These are phyloP conservation scores for Eptesicus fuscus DNA, from an alignment of 2,113 vertebrate genomes.

Conservation along the genomic window DNA sequence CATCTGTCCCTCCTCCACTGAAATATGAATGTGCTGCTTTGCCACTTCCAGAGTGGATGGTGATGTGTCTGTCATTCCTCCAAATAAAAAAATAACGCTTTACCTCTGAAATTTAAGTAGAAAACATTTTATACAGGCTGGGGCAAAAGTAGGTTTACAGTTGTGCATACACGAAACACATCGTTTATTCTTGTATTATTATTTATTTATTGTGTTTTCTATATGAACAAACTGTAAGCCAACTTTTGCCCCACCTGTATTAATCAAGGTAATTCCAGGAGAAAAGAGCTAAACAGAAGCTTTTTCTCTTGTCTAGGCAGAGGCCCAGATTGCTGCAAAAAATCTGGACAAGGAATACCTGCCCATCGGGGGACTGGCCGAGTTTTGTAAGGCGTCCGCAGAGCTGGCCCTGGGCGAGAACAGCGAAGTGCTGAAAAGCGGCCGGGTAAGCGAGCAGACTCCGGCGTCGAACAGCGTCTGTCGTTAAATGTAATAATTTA, in stretches of 20 bases:
- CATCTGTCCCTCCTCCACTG: neutral
- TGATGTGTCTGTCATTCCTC: neutral
- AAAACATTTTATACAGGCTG: neutral
- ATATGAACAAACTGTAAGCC: neutral
- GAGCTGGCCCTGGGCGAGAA: constrained; percentile 89
- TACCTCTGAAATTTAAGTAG: neutral
- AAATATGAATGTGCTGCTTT: neutral
- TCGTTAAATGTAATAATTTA: neutral
- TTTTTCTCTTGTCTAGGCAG: constrained; percentile 82
- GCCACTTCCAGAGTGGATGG: neutral
- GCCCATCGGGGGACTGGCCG: constrained; percentile 87
- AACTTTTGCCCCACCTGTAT: neutral
- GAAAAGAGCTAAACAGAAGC: neutral
- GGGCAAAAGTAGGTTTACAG: neutral
- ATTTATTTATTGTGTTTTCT: neutral
- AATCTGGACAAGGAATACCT: constrained; percentile 96
- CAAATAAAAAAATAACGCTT: neutral
- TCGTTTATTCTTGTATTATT: neutral
- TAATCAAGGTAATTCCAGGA: neutral
- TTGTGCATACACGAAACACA: neutral
- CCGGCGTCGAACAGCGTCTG: neutral
- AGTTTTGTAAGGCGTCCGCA: constrained; percentile 90
- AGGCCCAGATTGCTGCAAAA: constrained; percentile 89
- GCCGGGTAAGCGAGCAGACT: constrained; percentile 86
- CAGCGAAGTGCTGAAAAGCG: constrained; percentile 90